These are phyloP conservation scores for Clepsis dumicolana DNA, from an alignment of 2,888 invertebrate genomes.

Conservation along the genomic window DNA sequence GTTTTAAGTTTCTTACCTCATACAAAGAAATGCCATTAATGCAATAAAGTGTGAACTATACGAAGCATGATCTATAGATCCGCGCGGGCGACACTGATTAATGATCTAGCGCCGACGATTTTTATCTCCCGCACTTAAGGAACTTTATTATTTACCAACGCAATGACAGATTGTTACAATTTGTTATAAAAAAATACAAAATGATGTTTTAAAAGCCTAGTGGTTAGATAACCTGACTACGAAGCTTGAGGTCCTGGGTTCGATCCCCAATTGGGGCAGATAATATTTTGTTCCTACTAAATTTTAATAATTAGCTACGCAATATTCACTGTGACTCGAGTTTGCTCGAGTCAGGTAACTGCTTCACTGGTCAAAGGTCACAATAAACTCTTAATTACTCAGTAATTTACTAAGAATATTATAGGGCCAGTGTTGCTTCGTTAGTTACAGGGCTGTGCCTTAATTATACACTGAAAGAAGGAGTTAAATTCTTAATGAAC, in stretches of 20 bases:
- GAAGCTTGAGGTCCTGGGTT: too few species aligned
- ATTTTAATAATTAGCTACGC: too few species aligned
- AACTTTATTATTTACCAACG: neutral
- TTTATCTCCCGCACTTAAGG: constrained; percentile 1
- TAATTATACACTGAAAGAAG: constrained; percentile 6
- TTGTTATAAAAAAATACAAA: too few species aligned
- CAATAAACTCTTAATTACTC: neutral
- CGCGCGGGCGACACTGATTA: constrained; percentile 7
- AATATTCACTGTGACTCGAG: too few species aligned
- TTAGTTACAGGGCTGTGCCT: neutral
- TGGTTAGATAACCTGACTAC: too few species aligned
- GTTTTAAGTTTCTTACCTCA: too few species aligned
- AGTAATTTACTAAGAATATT: constrained; percentile 6
- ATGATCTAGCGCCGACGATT: constrained; percentile 11
- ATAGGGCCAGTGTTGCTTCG: neutral
- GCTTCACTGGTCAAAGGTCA: neutral
- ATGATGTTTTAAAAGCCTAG: too few species aligned
- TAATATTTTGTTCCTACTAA: too few species aligned
- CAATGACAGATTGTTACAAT: neutral
- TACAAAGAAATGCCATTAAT: too few species aligned
- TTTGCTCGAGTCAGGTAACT: too few species aligned
- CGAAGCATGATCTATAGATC: neutral
- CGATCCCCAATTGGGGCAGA: too few species aligned
- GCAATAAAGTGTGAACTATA: too few species aligned
- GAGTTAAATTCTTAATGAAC: neutral